A percentile compares a stretch with the other conserved stretches of the same genome.
Conservation (phyloP, 2,888 invertebrate genomes). For the Emmelina monodactyla region DNA sequence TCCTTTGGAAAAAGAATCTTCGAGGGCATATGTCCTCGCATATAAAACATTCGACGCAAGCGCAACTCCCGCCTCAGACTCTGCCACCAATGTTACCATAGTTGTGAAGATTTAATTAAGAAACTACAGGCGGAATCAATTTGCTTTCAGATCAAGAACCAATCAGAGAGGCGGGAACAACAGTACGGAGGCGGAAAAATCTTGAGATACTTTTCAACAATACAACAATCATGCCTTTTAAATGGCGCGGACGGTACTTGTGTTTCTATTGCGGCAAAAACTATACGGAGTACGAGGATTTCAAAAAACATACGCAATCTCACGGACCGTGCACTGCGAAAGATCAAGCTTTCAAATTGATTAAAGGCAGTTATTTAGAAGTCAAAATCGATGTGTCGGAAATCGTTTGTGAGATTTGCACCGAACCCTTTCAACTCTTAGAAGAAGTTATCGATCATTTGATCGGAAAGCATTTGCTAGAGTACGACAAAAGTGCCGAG, state of each 20-base stretch:
- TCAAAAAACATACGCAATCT: conserved; percentile 40
- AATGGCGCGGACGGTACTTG: conserved; percentile 44
- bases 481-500: conserved; percentile 35
- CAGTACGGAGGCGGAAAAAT: conserved; percentile 43
- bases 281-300: conserved; percentile 31
- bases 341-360: conserved; percentile 30
- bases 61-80: background rate
- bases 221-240: conserved; percentile 47
- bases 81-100: background rate
- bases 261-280: conserved; percentile 47
- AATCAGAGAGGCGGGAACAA: conserved; percentile 31
- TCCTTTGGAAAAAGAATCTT: conserved; percentile 65
- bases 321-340: conserved; percentile 35
- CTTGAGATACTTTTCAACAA: conserved; percentile 49
- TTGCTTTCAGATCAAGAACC: conserved; percentile 49
- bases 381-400: conserved; percentile 48
- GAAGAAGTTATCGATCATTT: conserved; percentile 41
- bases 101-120: background rate
- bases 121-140: conserved; percentile 29
- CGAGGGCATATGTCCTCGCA: conserved; percentile 56
- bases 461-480: conserved; percentile 33
- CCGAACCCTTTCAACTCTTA: conserved; percentile 28
- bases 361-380: conserved; percentile 36
- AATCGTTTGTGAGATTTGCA: conserved; percentile 39
- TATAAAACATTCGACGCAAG: conserved; percentile 16